Base-by-base conservation (phyloP, 2,797 vertebrate species). In the Pteronotus mesoamericanus region DNA sequence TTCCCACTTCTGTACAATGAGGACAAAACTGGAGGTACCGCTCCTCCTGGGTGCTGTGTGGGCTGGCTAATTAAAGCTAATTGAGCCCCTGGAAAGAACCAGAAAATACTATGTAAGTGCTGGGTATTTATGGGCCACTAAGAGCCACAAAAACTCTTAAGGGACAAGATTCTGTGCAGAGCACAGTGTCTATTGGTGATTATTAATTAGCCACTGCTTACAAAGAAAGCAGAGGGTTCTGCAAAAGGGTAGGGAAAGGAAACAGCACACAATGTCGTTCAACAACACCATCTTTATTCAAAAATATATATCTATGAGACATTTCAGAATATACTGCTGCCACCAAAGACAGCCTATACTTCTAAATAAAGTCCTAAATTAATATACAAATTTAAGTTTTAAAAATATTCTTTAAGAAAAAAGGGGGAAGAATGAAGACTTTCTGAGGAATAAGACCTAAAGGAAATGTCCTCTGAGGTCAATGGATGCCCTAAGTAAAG, bases 241-340 rank as follows among this genome's bases (percentile, higher is more conserved):
- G 6, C 78, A 51, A 11, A 32, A 78, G n/a, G 12, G 7, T 0
- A 12, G 68, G 75, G 51, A 59, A 86, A 86, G 71, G 86, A 97
- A 75, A 51, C 48, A 96, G 66, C 75, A 69, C 97, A 95, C 84
- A 29, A 34, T 18, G 9, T 83, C 95, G 8, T 94, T 98, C 96
- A 98, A 98, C 53, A 98, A 98, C 98, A 98, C 98, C 98, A 98
- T 98, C 98, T 99, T 99, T 99, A 99, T 99, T 99, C 98, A 99
- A 99, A 99, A 99, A 99, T 99, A 99, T 97, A 98, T 98, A 98
- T 99, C 98, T 99, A 98, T 98, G 98, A 98, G 98, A 98, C 98
- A 98, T 98, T 98, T 98, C 98, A 98, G 98, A 99, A 98, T 98
- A 99, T 98, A 98, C 98, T 98, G 98, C 98, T 96, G 97, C 87